Percentiles rank a stretch among this genome's conserved stretches.
Conservation (phyloP, 1,140 invertebrate genomes). For the Chironomus tepperi region DNA sequence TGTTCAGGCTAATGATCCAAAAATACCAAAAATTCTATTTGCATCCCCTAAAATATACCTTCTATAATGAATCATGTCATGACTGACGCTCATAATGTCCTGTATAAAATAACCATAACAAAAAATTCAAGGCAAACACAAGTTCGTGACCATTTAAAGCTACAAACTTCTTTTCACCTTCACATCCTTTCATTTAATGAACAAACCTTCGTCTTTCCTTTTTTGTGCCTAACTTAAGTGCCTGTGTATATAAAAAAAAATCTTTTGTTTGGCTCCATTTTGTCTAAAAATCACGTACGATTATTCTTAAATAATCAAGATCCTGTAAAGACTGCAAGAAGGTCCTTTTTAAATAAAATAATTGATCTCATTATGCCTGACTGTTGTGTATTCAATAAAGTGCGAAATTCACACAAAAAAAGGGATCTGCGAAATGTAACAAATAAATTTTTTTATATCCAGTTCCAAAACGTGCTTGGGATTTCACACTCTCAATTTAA, state of each 20-base stretch:
- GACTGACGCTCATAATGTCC: too few relatives aligned
- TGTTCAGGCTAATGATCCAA: too few relatives aligned
- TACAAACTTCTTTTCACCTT: background rate
- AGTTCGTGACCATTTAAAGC: background rate
- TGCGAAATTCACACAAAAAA: background rate
- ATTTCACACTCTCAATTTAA: background rate
- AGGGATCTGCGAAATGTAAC: background rate
- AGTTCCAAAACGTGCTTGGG: background rate
- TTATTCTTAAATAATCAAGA: background rate
- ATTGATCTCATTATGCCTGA: constrained; percentile 9
- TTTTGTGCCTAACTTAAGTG: background rate
- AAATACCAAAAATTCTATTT: too few relatives aligned
- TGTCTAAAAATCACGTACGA: background rate
- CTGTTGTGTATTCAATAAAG: background rate
- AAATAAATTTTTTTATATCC: background rate
- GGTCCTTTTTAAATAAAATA: constrained; percentile 9
- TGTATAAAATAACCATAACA: background rate
- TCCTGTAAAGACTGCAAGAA: background rate
- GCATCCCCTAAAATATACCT: too few relatives aligned
- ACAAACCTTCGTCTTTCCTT: background rate
- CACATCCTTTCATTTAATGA: background rate
- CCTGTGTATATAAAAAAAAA: background rate
- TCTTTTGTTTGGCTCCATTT: background rate
- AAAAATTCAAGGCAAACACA: background rate
- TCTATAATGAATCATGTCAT: too few relatives aligned